phyloP scores from a whole-genome alignment of 2,113 vertebrate species.

The Pelvicachromis taeniatus region DNA sequence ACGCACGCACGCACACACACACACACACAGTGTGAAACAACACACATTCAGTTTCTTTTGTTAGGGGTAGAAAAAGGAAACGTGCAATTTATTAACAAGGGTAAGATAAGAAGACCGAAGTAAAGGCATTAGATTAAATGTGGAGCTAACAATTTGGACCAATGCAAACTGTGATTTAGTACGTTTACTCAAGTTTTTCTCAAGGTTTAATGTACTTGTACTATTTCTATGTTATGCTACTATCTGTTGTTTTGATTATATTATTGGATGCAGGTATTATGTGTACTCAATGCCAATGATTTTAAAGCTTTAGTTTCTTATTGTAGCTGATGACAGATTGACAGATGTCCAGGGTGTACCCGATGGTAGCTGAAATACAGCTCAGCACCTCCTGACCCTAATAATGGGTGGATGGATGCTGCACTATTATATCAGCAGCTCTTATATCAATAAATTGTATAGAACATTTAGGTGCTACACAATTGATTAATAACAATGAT shows the following conservation, averaged over 20 bases:
- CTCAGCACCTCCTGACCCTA: not conserved
- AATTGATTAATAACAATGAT: not conserved
- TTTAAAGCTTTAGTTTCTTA: not conserved
- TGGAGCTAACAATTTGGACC: not conserved
- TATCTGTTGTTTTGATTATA: not conserved
- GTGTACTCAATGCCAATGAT: not conserved
- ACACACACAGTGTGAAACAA: not conserved
- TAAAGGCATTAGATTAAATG: not conserved
- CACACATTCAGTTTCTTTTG: not conserved
- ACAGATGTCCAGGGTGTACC: not conserved
- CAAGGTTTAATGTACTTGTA: not conserved
- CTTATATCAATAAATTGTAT: not conserved
- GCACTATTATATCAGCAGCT: not conserved
- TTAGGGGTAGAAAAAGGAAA: not conserved
- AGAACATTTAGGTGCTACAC: not conserved
- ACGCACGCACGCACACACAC: not conserved
- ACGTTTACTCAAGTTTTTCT: not conserved
- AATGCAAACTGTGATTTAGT: not conserved
- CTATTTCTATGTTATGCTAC: not conserved
- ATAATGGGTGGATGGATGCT: not conserved
- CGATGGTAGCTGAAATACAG: not conserved
- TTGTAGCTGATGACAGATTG: not conserved
- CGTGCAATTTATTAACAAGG: not conserved
- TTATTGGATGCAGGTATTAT: not conserved
- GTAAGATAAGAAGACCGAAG: not conserved